Base-by-base conservation (phyloP, 2,888 invertebrate species). In the Daptonema setosum region DNA sequence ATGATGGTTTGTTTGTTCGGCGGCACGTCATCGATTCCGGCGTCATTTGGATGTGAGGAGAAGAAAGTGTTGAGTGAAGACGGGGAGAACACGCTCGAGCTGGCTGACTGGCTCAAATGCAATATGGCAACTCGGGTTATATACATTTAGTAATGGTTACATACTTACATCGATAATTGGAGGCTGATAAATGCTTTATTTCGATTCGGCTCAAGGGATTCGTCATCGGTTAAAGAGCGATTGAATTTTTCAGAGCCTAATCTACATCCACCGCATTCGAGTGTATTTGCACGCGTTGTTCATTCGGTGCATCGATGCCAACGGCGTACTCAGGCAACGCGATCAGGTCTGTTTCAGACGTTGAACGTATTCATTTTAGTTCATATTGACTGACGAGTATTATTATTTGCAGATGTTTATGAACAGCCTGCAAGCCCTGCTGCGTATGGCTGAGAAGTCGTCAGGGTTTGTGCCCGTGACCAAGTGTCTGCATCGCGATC, bases 1-100 rank as follows among this genome's bases (percentile, higher is more conserved):
- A 68, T 87, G 24, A 81, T 85, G 1, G 80, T 90, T 14, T 80
- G 83, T 0, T 66, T 90, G 35, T 82, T 85, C 64, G 81, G 81
- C 20, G 85, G 85, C 35, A 35, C 35, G 35, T 35, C 35, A 17
- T 11, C 35, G 35, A 8, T 35, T 35, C 35, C 35, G 35, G 35
- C 35, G 17, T 17, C 8, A 35, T 35, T 11, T 17, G 35, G 35
- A 35, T 17, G 8, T 8, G 35, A 35, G 35, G 35, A 35, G 35
- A 8, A 8, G 17, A 17, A 35, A 8, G 8, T 35, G 8, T 11
- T 35, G 35, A 8, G 35, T 17, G 35, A 17, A 8, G 17, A 8
- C 35, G 35, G 35, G 8, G 8, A 35, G 8, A 35, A 8, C 8
- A 17, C 17, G 8, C 35, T 35, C 35, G 35, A 35, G 35, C 35